Conservation (phyloP, 2,113 vertebrate genomes). For the Tupaia tana region DNA sequence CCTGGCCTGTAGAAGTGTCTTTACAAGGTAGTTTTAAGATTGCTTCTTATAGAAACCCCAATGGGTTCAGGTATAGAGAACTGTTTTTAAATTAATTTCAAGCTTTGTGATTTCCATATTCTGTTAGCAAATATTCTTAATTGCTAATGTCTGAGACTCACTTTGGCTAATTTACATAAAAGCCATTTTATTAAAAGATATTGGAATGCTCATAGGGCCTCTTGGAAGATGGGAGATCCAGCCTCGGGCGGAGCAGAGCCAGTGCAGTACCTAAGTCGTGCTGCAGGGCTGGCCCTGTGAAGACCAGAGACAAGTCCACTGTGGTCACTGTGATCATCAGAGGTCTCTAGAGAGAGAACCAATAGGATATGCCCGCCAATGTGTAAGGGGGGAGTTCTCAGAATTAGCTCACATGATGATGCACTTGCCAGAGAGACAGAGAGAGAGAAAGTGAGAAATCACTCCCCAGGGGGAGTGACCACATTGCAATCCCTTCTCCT, state of each 20-base stretch:
- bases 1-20: not conserved
- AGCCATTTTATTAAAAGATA: not conserved
- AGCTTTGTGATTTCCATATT: not conserved
- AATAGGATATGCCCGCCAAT: too few species aligned
- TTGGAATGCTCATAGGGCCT: too few species aligned
- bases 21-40: not conserved
- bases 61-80: not conserved
- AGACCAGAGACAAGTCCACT: not conserved
- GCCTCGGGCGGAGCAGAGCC: not conserved
- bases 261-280: not conserved
- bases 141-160: not conserved
- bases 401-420: too few species aligned
- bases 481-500: too few species aligned
- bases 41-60: not conserved
- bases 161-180: not conserved
- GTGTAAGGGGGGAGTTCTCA: too few species aligned
- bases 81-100: not conserved
- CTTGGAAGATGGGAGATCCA: not conserved
- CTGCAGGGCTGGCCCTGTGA: not conserved
- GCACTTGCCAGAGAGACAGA: too few species aligned
- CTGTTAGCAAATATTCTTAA: not conserved
- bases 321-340: not conserved
- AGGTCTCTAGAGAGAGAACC: too few species aligned
- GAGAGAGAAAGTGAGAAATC: too few species aligned
- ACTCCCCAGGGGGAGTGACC: too few species aligned